Percentiles rank a stretch among this genome's conserved stretches.
Evolutionary conservation across 2,888 invertebrate genomes (phyloP).

Genomic region (Anthophora plumipes): DNA sequence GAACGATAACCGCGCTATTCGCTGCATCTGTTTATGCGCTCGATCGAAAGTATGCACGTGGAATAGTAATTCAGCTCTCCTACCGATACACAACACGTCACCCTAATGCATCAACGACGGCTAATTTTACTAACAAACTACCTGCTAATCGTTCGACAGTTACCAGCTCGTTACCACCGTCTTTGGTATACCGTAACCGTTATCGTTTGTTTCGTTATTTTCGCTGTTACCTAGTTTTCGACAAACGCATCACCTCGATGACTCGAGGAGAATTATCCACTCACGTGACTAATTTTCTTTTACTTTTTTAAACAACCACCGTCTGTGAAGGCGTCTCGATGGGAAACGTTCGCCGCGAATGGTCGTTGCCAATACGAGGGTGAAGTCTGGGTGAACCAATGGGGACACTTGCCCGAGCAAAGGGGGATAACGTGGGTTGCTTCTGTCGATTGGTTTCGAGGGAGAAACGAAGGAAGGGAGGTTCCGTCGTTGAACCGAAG

Average conservation of each 20-base stretch:
- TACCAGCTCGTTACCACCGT: too few species aligned
- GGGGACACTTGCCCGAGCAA: not conserved
- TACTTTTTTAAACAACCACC: too few species aligned
- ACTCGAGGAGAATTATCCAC: not conserved
- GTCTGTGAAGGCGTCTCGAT: too few species aligned
- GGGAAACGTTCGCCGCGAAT: too few species aligned
- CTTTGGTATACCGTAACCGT: too few species aligned
- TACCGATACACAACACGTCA: too few species aligned
- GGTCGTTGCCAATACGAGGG: not conserved
- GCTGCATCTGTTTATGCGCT: not conserved
- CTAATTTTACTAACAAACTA: slow-evolving; percentile 38
- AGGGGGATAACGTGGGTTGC: not conserved
- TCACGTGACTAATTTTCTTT: not conserved
- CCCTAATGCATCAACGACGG: too few species aligned
- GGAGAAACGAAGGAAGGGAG: slow-evolving; percentile 14
- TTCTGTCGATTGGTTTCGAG: slow-evolving; percentile 37
- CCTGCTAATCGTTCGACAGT: not conserved
- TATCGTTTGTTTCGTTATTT: not conserved
- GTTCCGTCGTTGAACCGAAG: not conserved
- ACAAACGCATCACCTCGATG: too few species aligned
- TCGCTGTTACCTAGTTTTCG: not conserved
- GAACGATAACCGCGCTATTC: too few species aligned
- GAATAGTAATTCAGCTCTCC: too few species aligned
- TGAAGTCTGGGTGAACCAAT: slow-evolving; percentile 16
- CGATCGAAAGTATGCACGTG: too few species aligned